Evolutionary conservation across 2,888 invertebrate species (phyloP).

Genomic region (Dolichopus griseipennis): DNA sequence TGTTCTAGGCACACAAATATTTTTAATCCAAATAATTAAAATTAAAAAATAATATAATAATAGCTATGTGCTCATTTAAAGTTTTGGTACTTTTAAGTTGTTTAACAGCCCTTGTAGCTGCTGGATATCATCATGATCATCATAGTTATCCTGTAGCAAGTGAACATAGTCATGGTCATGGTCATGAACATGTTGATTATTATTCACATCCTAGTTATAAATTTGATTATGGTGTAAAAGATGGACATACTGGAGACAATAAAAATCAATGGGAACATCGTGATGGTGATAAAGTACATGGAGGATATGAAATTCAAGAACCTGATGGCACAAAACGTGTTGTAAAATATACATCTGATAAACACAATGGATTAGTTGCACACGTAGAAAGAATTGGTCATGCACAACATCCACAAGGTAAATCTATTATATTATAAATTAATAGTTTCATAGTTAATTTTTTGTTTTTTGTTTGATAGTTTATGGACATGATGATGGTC

Average conservation of each 20-base stretch:
- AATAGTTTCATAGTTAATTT: too few species aligned
- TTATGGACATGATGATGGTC: too few species aligned
- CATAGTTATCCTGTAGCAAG: too few species aligned
- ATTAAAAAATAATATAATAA: too few species aligned
- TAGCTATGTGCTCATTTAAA: too few species aligned
- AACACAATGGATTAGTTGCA: conserved; percentile 45
- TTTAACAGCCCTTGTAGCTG: too few species aligned
- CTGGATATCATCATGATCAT: too few species aligned
- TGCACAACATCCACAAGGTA: conserved; percentile 31
- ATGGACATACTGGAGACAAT: conserved; percentile 44
- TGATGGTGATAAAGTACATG: conserved; percentile 47
- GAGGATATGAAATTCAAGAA: conserved; percentile 45
- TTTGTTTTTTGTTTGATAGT: too few species aligned
- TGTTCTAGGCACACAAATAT: neutral
- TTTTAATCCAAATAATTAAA: neutral
- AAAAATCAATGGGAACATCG: conserved; percentile 47
- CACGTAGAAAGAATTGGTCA: conserved; percentile 45
- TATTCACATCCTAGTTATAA: conserved; percentile 40
- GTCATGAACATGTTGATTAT: neutral
- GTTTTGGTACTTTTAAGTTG: too few species aligned
- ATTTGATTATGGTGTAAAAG: conserved; percentile 46
- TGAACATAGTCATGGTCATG: neutral
- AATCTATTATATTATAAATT: too few species aligned
- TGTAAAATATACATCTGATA: conserved; percentile 42
- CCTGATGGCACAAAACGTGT: conserved; percentile 46